These are phyloP conservation scores for Neuroscelio doddi DNA, from an alignment of 2,888 invertebrate genomes.

Conservation along the genomic window DNA sequence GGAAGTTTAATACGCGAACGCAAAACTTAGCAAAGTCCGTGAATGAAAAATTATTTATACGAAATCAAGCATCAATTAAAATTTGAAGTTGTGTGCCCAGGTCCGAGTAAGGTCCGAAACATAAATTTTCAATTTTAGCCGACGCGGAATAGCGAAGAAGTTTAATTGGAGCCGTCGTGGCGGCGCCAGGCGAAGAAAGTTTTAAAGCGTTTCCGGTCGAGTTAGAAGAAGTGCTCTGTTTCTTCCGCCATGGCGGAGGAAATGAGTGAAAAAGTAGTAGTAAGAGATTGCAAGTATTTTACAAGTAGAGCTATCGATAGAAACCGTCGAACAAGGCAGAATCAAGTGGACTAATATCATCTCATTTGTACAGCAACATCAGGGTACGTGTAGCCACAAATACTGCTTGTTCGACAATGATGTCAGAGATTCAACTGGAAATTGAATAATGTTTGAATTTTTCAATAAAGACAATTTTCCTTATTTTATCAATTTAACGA, in stretches of 20 bases:
- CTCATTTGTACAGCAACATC: constrained; percentile 10
- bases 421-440: too few relatives aligned
- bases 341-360: constrained; percentile 23
- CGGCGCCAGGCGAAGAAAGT: constrained; percentile 47
- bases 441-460: background rate
- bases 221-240: constrained; percentile 45
- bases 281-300: constrained; percentile 20
- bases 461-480: too few relatives aligned
- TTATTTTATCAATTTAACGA: too few relatives aligned
- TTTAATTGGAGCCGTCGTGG: constrained; percentile 56
- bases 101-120: constrained; percentile 21
- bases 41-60: too few relatives aligned
- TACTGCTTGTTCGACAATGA: too few relatives aligned
- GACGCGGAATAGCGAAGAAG: constrained; percentile 50
- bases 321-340: constrained; percentile 4
- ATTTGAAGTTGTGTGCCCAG: background rate
- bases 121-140: constrained; percentile 57
- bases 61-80: too few relatives aligned
- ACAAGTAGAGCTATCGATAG: constrained; percentile 9
- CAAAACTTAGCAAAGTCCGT: too few relatives aligned
- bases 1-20: too few relatives aligned
- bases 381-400: constrained; percentile 11
- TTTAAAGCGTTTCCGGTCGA: constrained; percentile 56
- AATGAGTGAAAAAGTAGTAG: constrained; percentile 1
- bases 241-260: constrained; percentile 8